phyloP scores from a whole-genome alignment of 2,888 invertebrate species.

The Nomada fabriciana region DNA sequence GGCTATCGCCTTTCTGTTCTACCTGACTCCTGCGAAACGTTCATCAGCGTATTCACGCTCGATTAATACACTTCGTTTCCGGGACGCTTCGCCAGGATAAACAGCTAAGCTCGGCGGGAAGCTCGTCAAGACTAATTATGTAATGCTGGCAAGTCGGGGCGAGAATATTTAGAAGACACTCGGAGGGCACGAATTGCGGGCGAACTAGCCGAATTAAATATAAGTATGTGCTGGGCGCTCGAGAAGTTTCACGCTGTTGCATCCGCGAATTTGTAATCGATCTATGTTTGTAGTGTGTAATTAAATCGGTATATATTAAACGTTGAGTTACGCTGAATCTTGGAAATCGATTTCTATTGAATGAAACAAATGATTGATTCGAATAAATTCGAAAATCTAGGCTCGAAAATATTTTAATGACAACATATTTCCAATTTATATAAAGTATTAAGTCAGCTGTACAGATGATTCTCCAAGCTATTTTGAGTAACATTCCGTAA shows the following conservation, averaged over 20 bases:
- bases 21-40: constrained; percentile 35
- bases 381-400: background rate
- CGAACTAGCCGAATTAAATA: constrained; percentile 11
- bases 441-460: background rate
- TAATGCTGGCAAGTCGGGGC: constrained; percentile 18
- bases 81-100: constrained; percentile 22
- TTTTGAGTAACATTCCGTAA: background rate
- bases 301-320: background rate
- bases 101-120: constrained; percentile 16
- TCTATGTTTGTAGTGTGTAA: background rate
- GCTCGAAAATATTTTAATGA: too few relatives aligned
- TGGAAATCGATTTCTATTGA: too few relatives aligned
- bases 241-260: constrained; percentile 4
- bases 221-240: constrained; percentile 12
- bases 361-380: too few relatives aligned
- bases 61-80: constrained; percentile 48
- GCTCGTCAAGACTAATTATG: constrained; percentile 51
- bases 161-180: constrained; percentile 26
- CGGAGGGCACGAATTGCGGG: constrained; percentile 12
- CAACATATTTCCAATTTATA: too few relatives aligned
- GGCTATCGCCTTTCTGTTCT: constrained; percentile 25
- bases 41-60: constrained; percentile 57
- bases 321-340: background rate
- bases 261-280: background rate
- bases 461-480: background rate